Evolutionary conservation across 30 jellyfish, hydroid and myxozoan species (phyloP), one percentile per base, ranked within the genome.

Genomic region (Hydra vulgaris): DNA sequence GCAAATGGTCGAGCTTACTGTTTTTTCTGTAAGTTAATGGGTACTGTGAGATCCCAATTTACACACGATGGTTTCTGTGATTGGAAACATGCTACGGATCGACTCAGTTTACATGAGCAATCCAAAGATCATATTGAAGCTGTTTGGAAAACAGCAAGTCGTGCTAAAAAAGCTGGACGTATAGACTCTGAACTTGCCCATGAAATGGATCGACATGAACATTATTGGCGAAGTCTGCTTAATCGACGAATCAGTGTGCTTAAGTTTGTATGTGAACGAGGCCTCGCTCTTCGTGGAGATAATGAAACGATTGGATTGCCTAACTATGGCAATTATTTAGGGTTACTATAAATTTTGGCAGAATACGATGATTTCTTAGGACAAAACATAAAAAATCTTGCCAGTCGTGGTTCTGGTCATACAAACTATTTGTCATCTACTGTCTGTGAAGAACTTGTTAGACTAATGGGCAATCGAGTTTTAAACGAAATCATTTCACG

Each of bases 241-340:
- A 21, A 69, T 1, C 76, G 76, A 20, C 25, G 5, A 21, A 69
- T 69, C 76, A 20, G 27, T 20, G 76, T 69, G 25, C 25, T 69
- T 23, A 69, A 69, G 27, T 69, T 69, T 69, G 27, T 69, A 20
- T 21, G 27, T 21, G 27, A 21, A 23, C 76, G 76, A 20, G 76
- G 76, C 25, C 27, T 69, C 25, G 25, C 76, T 69, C 27, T 69
- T 20, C 76, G 76, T 69, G 76, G 76, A 69, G 25, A 21, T 40
- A 40, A 40, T 40, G 61, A 69, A 23, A 69, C 27, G 27, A 69
- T 69, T 23, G 76, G 76, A 69, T 69, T 15, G 27, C 25, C 27
- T 69, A 21, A 69, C 27, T 3, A 69, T 69, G 76, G 76, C 25
- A 69, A 69, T 23, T 69, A 20, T 69, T 23, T 69, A 69, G 76